Base-by-base conservation (phyloP, 2,797 vertebrate genomes). In the Apodemus agrarius region DNA sequence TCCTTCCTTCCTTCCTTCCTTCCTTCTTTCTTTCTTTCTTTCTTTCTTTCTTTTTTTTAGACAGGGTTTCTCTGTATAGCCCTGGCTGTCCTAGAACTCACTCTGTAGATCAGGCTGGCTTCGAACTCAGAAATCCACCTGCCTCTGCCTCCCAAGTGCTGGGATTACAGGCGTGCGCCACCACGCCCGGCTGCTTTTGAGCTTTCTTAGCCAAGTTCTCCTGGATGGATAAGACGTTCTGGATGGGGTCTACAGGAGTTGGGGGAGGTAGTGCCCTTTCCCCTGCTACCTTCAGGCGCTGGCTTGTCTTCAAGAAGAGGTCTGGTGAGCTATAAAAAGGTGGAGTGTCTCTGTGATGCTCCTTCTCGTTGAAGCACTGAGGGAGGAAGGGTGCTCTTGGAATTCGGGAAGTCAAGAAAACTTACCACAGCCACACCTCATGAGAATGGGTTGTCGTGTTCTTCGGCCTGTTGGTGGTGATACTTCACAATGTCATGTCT, bases 171-270 rank as follows among this genome's bases (percentile, higher is more conserved):
- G n/a, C n/a, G n/a, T n/a, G n/a, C n/a, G n/a, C n/a, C n/a, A n/a
- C n/a, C n/a, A n/a, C n/a, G n/a, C n/a, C n/a, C n/a, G n/a, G n/a
- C n/a, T n/a, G 87, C 19, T 46, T 26, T 61, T 63, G 57, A n/a
- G 67, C 61, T 34, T 19, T 19, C 91, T 96, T 97, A 93, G 54
- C 54, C 34, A 94, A 97, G 43, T 67, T 85, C 82, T 84, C 80
- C 37, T 49, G 61, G 17, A 49, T 22, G 82, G 61, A 85, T 94
- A 96, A 89, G 96, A 89, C 90, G 95, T 95, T 98, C 80, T 74
- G 83, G 96, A 65, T 17, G 79, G 95, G 95, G 21, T 96, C 92
- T 61, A 93, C 89, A 49, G 34, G 34, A 85, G 67, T 34, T 4
- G 0, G 78, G 91, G 80, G 93, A 96, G 52, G 96, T 93, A 88